phyloP scores from a whole-genome alignment of 2,888 invertebrate species.

The Lepeophtheirus nordmannii region DNA sequence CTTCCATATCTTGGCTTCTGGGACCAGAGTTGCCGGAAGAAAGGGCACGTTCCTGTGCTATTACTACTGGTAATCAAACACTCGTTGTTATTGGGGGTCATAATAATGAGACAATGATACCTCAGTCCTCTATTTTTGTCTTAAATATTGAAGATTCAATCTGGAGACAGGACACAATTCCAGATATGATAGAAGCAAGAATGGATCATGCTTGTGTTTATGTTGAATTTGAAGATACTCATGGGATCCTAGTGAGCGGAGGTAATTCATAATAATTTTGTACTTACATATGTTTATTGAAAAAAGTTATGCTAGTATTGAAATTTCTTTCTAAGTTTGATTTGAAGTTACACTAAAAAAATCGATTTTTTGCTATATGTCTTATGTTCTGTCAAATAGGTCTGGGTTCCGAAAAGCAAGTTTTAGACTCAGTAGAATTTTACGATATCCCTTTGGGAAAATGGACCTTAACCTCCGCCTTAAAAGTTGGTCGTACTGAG shows the following conservation, averaged over 20 bases:
- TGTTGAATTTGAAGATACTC: constrained; percentile 19
- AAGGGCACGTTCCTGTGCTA: constrained; percentile 13
- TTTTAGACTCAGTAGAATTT: constrained; percentile 22
- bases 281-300: too few species aligned
- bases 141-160: neutral
- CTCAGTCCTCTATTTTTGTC: constrained; percentile 1
- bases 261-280: neutral
- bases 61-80: neutral
- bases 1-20: constrained; percentile 9
- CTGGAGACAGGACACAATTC: constrained; percentile 4
- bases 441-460: neutral
- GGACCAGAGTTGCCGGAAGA: constrained; percentile 17
- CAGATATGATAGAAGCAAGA: constrained; percentile 19
- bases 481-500: constrained; percentile 22
- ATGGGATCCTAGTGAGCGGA: constrained; percentile 20
- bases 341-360: neutral
- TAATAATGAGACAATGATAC: neutral
- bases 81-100: constrained; percentile 18
- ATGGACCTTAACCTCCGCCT: constrained; percentile 8
- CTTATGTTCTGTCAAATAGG: too few species aligned
- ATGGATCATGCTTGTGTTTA: constrained; percentile 22
- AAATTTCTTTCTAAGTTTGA: too few species aligned
- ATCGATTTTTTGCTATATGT: neutral
- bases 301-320: too few species aligned
- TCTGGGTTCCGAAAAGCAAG: constrained; percentile 8